Evolutionary conservation across 2,888 invertebrate species (phyloP), one percentile per base, ranked within the genome.

Genomic region (Stomorhina lunata): DNA sequence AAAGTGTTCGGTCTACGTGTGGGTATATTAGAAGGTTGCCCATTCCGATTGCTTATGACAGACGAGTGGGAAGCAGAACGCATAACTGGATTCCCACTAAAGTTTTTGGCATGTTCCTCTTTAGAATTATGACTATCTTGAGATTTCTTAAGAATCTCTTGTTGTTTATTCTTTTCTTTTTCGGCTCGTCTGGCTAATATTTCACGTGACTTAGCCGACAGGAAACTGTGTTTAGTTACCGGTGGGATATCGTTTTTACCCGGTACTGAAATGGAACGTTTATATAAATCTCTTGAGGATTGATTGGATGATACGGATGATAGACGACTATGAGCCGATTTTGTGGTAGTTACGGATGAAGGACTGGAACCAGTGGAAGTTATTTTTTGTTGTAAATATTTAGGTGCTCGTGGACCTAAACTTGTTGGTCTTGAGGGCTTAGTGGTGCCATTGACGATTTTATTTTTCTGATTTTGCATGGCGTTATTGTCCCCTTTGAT

Each of bases 191-290:
- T 87, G 37, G 91, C 91, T 10, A 91, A 86, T 55, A 91, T 91
- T 81, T 91, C 91, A 15, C 91, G 88, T 1, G 91, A 91, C 80
- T 91, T 91, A 50, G 91, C 91, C 0, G 90, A 91, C 0, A 91
- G 85, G 59, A 91, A 91, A 85, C 91, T 91, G 55, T 88, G 90
- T 4, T 89, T 88, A 2, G 86, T 77, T 17, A 83, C 81, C 17
- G 78, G 68, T 32, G 84, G 84, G 12, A 83, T 63, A 1, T 53
- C 73, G 7, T 72, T 76, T 59, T 86, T 86, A 4, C 84, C 84
- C 17, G 91, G 91, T 84, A 91, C 90, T 53, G 91, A 91, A 48
- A 91, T 90, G 10, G 91, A 90, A 12, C 91, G 90, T 86, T 91
- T 91, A 72, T 89, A 90, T 10, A 88, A 85, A 61, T 91, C 90